Evolutionary conservation across 2,113 vertebrate genomes (phyloP), one percentile per base, ranked within the genome.

Genomic region (Ardeotis arabs): DNA sequence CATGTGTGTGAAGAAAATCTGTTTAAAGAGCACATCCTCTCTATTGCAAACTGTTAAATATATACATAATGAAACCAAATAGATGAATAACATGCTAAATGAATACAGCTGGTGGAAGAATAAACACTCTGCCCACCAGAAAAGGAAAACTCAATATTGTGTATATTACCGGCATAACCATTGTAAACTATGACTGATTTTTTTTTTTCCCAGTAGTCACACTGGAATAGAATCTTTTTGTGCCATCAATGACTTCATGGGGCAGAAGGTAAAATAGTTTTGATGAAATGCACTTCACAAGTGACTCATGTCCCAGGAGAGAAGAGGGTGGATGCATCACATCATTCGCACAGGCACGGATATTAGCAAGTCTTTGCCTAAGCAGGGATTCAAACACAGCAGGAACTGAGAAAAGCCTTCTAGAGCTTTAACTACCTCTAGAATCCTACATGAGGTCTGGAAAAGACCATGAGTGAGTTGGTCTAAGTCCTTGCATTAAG

Each of bases 171-270:
- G 93, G 83, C 95, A 96, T 33, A 62, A 52, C 33, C 35, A 53
- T 39, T 95, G 58, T 95, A 97, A 97, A 95, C 95, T 76, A 82
- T 84, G 63, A 63, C 52, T 92, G 80, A 79, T 59, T 66, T 37
- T 80, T 80, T 35, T 93, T 74, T 56, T 60, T 35, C 37, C 85
- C 86, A 67, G 60, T 94, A 72, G 58, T 93, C 93, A 87, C 81
- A 66, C 62, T 69, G 86, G 95, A 95, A 82, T n/a, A 84, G 37
- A 96, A 96, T 89, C 73, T 63, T 95, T 76, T 70, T 76, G 53
- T 81, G 94, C 93, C 95, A 97, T 90, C 75, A 76, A 27, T 97
- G 89, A 97, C 85, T 96, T 97, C 97, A 97, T 13, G 12, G 91
- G 91, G 92, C 95, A 95, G 82, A 95, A 89, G 86, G 74, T 78